phyloP scores from a whole-genome alignment of 2,797 vertebrate genomes.

The Darevskia mixta region DNA sequence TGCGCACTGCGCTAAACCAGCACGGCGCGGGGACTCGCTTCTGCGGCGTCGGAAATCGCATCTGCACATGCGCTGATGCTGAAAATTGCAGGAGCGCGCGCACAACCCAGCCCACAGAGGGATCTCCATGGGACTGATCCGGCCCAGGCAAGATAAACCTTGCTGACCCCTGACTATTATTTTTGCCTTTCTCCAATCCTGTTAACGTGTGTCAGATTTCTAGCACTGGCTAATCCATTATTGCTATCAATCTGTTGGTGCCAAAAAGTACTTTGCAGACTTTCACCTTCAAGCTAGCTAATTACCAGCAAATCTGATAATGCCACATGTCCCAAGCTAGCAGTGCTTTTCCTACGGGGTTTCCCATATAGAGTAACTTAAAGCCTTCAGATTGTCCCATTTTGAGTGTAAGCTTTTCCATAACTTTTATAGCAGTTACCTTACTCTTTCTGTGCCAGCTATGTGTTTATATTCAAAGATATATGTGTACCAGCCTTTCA shows the following conservation, averaged over 20 bases:
- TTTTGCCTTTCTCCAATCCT: neutral
- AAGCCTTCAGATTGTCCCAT: neutral
- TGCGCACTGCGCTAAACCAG: too few relatives aligned
- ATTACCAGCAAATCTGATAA: conserved; percentile 9
- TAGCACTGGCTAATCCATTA: neutral
- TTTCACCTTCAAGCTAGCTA: neutral
- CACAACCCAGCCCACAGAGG: too few relatives aligned
- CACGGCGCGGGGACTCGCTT: too few relatives aligned
- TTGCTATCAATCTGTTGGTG: neutral
- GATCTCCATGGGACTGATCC: too few relatives aligned
- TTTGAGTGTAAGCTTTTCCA: neutral
- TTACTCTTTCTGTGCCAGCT: neutral
- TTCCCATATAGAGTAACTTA: neutral
- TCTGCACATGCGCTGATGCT: too few relatives aligned
- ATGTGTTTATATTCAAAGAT: neutral
- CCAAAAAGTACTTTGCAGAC: conserved; percentile 4
- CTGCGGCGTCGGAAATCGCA: too few relatives aligned
- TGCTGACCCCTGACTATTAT: neutral
- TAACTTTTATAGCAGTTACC: neutral
- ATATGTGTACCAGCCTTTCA: neutral
- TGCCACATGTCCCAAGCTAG: neutral
- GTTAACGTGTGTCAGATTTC: neutral
- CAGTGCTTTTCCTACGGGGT: neutral
- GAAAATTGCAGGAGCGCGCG: too few relatives aligned
- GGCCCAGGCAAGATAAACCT: too few relatives aligned